These are phyloP conservation scores for Colostygia pectinataria DNA, from an alignment of 2,888 invertebrate genomes.

Conservation along the genomic window DNA sequence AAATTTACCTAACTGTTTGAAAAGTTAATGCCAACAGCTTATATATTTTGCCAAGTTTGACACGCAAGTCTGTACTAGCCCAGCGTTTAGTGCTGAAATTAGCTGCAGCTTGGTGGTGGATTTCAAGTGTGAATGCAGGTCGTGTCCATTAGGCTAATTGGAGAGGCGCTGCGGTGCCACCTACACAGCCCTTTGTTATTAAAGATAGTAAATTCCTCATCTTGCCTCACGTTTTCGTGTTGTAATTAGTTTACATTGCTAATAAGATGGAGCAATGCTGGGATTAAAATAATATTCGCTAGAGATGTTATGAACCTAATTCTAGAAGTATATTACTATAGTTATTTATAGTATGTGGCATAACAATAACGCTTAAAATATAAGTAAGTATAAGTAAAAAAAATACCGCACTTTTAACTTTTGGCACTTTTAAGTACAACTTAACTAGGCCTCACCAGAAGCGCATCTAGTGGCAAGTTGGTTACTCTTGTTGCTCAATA, in stretches of 20 bases:
- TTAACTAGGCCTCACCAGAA: too few species aligned
- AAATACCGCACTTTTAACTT: too few species aligned
- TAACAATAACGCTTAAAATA: too few species aligned
- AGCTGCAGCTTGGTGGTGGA: conserved; percentile 79
- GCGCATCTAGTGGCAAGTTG: too few species aligned
- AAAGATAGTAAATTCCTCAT: conserved; percentile 45
- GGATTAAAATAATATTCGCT: too few species aligned
- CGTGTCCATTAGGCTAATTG: conserved; percentile 83
- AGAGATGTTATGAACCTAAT: neutral
- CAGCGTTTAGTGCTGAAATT: conserved; percentile 75
- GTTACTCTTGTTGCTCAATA: too few species aligned
- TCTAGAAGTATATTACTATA: too few species aligned
- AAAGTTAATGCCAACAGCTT: too few species aligned
- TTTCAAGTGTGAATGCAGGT: conserved; percentile 80
- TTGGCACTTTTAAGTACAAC: too few species aligned
- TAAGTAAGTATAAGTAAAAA: too few species aligned
- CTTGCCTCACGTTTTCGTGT: conserved; percentile 34
- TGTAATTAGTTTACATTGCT: conserved; percentile 13
- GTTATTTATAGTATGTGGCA: too few species aligned
- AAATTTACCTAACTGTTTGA: too few species aligned
- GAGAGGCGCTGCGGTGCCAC: conserved; percentile 59
- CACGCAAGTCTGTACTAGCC: conserved; percentile 46
- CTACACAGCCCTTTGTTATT: conserved; percentile 61
- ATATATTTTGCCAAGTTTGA: neutral
- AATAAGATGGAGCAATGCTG: neutral